Evolutionary conservation across 2,797 vertebrate genomes (phyloP).

Genomic region (Heliangelus exortis): DNA sequence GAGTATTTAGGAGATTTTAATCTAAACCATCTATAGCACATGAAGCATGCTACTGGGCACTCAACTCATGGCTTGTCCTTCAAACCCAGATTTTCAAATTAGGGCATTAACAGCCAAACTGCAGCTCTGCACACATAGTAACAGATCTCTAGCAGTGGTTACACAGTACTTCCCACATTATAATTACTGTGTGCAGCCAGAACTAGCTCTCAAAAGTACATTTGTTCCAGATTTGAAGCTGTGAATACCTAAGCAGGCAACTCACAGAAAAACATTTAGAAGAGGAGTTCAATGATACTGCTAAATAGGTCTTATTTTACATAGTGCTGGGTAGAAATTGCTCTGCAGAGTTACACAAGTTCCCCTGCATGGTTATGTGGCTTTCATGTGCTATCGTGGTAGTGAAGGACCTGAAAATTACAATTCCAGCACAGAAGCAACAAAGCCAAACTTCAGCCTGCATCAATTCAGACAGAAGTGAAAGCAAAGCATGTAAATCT

Average conservation of each 20-base stretch:
- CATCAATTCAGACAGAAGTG: background rate
- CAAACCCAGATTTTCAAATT: background rate
- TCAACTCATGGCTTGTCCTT: background rate
- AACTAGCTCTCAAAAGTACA: background rate
- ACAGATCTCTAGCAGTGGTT: background rate
- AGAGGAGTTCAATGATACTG: background rate
- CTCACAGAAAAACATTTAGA: background rate
- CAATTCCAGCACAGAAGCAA: background rate
- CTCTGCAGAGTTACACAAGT: background rate
- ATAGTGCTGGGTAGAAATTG: background rate
- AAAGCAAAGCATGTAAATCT: background rate
- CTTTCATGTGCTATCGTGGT: background rate
- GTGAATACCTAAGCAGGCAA: background rate
- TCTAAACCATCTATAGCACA: background rate
- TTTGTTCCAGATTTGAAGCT: background rate
- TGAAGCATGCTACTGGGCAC: background rate
- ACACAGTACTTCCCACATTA: background rate
- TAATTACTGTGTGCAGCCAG: background rate
- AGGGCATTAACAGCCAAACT: background rate
- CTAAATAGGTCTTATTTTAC: background rate
- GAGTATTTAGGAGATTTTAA: background rate
- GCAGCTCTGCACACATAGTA: background rate
- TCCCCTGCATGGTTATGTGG: background rate
- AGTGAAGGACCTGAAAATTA: background rate
- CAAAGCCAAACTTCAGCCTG: background rate